Conservation (phyloP, 2,797 vertebrate species). For the Geotrypetes seraphini region DNA sequence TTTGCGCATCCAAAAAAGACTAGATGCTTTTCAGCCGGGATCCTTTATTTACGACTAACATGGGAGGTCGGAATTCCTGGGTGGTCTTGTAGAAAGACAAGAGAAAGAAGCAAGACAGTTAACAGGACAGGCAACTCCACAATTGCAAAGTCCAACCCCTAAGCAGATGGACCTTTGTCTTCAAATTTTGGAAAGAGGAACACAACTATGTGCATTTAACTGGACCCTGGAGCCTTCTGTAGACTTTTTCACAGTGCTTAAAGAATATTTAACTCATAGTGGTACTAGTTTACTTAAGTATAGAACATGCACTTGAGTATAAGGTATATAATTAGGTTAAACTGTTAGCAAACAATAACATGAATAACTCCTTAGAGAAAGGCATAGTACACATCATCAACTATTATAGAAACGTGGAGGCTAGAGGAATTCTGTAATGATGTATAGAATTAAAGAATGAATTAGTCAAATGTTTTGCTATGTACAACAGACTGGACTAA, state of each 20-base stretch:
- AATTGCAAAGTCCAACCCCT: conserved; percentile 43
- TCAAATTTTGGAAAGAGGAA: conserved; percentile 44
- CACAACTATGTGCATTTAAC: neutral
- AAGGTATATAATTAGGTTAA: too few relatives aligned
- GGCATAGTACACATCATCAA: too few relatives aligned
- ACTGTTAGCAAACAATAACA: too few relatives aligned
- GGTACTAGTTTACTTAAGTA: too few relatives aligned
- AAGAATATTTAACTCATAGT: conserved; percentile 11
- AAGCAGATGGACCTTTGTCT: conserved; percentile 67
- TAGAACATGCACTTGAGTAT: too few relatives aligned
- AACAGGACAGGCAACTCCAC: conserved; percentile 10
- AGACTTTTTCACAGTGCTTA: neutral
- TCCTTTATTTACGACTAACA: conserved; percentile 8
- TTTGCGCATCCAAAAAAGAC: neutral
- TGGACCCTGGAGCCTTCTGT: conserved; percentile 24
- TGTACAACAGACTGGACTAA: too few relatives aligned
- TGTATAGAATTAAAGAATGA: too few relatives aligned
- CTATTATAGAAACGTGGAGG: too few relatives aligned
- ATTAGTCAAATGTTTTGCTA: too few relatives aligned
- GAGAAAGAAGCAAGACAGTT: conserved; percentile 17
- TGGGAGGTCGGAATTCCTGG: conserved; percentile 49
- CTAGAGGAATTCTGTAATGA: too few relatives aligned
- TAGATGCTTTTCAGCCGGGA: conserved; percentile 7
- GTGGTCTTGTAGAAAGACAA: conserved; percentile 56
- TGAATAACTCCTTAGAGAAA: too few relatives aligned